phyloP scores from a whole-genome alignment of 2,113 vertebrate species.

The Telmatochromis sp. region DNA sequence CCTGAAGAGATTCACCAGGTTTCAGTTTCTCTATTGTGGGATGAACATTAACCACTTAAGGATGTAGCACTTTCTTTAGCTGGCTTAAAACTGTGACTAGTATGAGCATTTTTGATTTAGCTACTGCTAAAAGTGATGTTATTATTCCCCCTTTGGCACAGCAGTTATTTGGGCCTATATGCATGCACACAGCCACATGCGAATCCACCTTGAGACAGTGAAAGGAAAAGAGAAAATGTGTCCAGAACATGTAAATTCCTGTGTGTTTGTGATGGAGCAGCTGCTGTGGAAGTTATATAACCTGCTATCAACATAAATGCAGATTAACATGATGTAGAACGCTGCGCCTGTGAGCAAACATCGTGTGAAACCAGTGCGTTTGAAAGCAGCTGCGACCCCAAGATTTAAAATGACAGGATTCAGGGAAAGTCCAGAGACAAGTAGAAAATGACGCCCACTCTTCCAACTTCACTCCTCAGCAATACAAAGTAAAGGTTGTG shows the following conservation, averaged over 20 bases:
- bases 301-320: slow-evolving; percentile 24
- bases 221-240: background rate
- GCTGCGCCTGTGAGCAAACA: background rate
- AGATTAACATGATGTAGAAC: slow-evolving; percentile 25
- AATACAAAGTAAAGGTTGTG: slow-evolving; percentile 50
- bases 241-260: slow-evolving; percentile 63
- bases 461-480: slow-evolving; percentile 37
- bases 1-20: slow-evolving; percentile 1
- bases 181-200: background rate
- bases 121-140: background rate
- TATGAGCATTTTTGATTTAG: background rate
- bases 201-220: background rate
- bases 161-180: background rate
- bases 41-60: slow-evolving; percentile 11
- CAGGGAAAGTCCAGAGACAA: slow-evolving; percentile 37
- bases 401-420: slow-evolving; percentile 43
- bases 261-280: slow-evolving; percentile 41
- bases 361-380: background rate
- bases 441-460: slow-evolving; percentile 36
- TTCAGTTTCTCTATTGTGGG: slow-evolving; percentile 22
- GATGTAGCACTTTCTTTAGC: background rate
- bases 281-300: slow-evolving; percentile 58
- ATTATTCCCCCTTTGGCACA: background rate
- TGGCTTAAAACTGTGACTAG: background rate
- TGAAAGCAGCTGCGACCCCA: slow-evolving; percentile 11